Base-by-base conservation (phyloP, 1,140 invertebrate species). In the Drosophila subobscura region DNA sequence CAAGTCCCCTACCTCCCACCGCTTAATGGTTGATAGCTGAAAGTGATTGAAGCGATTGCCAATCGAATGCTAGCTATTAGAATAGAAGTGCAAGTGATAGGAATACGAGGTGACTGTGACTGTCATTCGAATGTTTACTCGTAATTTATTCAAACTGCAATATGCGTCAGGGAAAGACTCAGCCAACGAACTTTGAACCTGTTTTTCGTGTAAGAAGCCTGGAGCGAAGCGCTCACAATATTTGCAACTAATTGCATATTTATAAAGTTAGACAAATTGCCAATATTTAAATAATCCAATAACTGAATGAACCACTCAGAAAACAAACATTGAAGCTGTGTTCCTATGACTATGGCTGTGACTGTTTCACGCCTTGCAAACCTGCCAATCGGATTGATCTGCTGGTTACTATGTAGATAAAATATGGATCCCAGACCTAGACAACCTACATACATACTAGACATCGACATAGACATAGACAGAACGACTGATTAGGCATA, bases 101-200 rank as follows among this genome's bases (percentile, higher is more conserved):
- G 49, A 20, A 20, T 20, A 20, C 0, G 16, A 20, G 16, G 1
- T 20, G 16, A 20, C 16, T 20, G 16, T 20, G 16, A 20, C 16
- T 20, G 16, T 20, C 16, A 20, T 20, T 20, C 16, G 16, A 20
- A 20, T 20, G 16, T 20, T 44, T 45, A 33, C 5, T 46, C 44
- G 37, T 60, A 57, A 64, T 72, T 72, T 61, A 72, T 79, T 60
- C 22, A 52, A 65, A 71, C 81, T 33, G 29, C 29, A 33, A 33
- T 33, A 33, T 10, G 29, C 29, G 29, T 33, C 29, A 33, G 29
- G 29, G 57, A 86, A 86, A 86, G 81, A 85, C 81, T 81, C 16
- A 59, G 58, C 25, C 71, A 45, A 71, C 78, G 74, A 86, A 86
- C 83, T 88, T 64, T 88, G 54, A 40, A 75, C 68, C 58, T 51